Base-by-base conservation (phyloP, 1,140 invertebrate species). In the Drosophila subobscura region DNA sequence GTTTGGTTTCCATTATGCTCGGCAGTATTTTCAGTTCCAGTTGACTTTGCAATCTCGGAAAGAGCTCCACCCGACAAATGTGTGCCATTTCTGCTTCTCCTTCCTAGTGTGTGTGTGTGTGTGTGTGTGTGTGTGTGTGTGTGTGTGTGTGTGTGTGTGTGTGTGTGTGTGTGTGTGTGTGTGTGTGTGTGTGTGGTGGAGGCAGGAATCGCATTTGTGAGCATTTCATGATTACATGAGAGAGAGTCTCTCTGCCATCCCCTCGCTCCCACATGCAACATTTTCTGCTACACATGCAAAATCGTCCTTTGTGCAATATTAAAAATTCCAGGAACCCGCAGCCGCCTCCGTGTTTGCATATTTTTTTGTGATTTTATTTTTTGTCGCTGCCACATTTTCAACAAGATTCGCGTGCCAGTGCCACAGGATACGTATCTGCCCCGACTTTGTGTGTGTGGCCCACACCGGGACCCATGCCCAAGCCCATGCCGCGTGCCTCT, bases 301-400 rank as follows among this genome's bases (percentile, higher is more conserved):
- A 76, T 58, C 47, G 64, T 79, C 59, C 56, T 79, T 78, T 66
- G 72, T 72, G 72, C 73, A 86, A 77, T 77, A 86, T 86, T 86
- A 74, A 73, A 74, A 86, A 78, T 81, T 63, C 77, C 61, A 53
- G 50, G 29, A 46, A 4, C 33, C 56, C 8, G 16, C 44, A 47
- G 55, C 65, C 44, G 70, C 45, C 70, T 63, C 10, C 61, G 44
- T 63, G 63, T 27, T 55, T 72, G 74, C 74, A 68, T 64, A 65
- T 79, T 65, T 74, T 37, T 49, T 46, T 47, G 65, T 72, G 79
- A 85, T 84, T 85, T 79, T 51, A 57, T 76, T 72, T 79, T 79
- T 57, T 59, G 29, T 53, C 25, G 54, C 10, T 37, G 12, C 33
- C 46, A 65, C 45, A 65, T 65, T 57, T 57, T 42, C 55, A 47